These are phyloP conservation scores for Corythoichthys haematopterus DNA, from an alignment of 2,113 vertebrate species.

Conservation along the genomic window DNA sequence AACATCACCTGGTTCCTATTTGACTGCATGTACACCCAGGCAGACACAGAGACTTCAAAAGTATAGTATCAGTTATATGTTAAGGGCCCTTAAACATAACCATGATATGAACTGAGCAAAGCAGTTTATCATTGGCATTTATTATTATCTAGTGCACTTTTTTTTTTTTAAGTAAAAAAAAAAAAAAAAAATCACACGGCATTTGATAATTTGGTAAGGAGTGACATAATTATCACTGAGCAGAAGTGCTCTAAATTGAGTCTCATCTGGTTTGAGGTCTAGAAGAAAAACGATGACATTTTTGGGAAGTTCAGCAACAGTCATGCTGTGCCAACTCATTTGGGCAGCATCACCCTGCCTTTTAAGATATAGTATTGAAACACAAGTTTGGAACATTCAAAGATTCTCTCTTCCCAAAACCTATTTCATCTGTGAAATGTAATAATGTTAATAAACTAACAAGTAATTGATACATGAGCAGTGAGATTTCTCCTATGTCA, in stretches of 20 bases:
- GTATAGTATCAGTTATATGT: neutral
- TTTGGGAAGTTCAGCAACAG: no score
- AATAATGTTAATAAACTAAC: neutral
- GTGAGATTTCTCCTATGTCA: no score
- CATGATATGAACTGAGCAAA: neutral
- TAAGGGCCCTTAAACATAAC: neutral
- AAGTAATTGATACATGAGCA: no score
- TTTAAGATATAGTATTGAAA: no score
- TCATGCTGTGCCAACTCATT: no score
- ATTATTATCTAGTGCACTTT: no score
- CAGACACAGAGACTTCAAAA: neutral
- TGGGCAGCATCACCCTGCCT: no score
- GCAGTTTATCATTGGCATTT: neutral
- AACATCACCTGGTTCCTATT: neutral
- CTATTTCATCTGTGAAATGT: neutral
- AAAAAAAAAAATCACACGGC: no score
- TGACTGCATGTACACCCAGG: neutral
- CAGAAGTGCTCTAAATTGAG: neutral
- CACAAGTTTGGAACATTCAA: no score
- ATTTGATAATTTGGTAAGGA: neutral
- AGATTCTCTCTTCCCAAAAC: no score
- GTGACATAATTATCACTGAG: neutral
- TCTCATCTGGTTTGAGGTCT: neutral
- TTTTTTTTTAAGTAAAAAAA: no score
- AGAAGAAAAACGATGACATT: no score